Conservation (phyloP, 2,797 vertebrate genomes). For the Crocodylus rhombifer region DNA sequence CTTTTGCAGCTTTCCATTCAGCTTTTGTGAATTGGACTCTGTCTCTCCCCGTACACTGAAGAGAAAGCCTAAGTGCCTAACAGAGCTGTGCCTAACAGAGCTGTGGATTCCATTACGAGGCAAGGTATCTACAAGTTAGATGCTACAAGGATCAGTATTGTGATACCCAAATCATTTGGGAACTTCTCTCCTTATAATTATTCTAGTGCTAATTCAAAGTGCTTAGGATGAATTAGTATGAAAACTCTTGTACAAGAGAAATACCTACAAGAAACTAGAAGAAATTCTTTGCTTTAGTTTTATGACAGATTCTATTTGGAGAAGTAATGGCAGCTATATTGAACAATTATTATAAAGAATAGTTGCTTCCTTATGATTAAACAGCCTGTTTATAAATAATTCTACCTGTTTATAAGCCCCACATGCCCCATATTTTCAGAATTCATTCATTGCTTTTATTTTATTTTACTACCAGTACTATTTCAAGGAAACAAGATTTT, state of each 20-base stretch:
- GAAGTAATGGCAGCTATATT: background rate
- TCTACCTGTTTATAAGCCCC: background rate
- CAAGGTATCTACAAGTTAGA: background rate
- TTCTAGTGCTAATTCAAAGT: background rate
- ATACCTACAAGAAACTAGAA: background rate
- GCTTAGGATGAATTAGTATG: background rate
- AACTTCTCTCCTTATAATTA: background rate
- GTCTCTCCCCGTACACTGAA: background rate
- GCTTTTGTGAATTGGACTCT: rapidly evolving
- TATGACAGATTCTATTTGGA: background rate
- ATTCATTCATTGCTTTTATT: conserved; percentile 33
- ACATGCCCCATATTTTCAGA: background rate
- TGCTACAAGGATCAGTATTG: background rate
- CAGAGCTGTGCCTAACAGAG: background rate
- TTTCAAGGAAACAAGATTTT: conserved; percentile 40
- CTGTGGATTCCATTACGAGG: background rate
- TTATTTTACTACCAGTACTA: background rate
- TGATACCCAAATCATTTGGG: background rate
- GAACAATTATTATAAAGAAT: conserved; percentile 5
- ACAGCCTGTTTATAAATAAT: background rate
- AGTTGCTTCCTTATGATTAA: background rate
- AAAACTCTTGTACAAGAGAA: background rate
- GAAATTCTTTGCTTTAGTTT: background rate
- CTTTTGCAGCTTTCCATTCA: background rate
- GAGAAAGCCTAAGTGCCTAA: background rate